phyloP scores from a whole-genome alignment of 2,797 vertebrate genomes.

The Perdix hodgsoniae region DNA sequence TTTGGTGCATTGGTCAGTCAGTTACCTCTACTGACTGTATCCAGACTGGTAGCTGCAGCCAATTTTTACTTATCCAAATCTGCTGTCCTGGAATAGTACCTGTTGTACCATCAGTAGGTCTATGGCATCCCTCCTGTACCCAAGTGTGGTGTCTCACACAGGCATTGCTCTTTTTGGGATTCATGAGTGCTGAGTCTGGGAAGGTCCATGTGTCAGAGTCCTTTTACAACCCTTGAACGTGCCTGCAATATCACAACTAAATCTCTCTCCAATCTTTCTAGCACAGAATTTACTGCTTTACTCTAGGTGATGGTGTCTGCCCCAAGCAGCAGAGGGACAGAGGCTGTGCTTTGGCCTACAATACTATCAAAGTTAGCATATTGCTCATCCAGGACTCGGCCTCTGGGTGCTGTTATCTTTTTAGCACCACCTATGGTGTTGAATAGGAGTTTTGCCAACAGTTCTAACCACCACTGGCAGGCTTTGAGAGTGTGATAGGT shows the following conservation, averaged over 20 bases:
- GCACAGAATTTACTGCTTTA: background rate
- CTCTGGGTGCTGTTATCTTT: background rate
- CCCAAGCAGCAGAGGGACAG: background rate
- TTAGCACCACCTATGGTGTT: background rate
- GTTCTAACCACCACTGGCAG: background rate
- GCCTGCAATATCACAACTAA: background rate
- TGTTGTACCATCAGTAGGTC: fast-evolving
- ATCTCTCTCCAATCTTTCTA: background rate
- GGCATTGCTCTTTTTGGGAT: fast-evolving
- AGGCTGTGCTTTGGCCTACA: background rate
- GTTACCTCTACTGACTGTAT: background rate
- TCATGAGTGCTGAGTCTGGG: background rate
- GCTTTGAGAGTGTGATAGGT: background rate
- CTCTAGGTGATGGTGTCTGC: background rate
- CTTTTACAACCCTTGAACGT: background rate
- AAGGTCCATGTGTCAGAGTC: background rate
- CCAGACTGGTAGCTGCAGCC: background rate
- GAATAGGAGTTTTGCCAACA: background rate
- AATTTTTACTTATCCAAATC: background rate
- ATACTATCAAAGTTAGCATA: background rate
- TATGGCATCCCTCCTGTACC: background rate
- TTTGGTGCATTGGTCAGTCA: background rate
- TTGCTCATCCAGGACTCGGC: background rate
- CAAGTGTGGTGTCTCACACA: background rate
- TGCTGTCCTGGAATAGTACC: background rate